Evolutionary conservation across 2,888 invertebrate genomes (phyloP), one percentile per base, ranked within the genome.

Genomic region (Amphipyra berbera): DNA sequence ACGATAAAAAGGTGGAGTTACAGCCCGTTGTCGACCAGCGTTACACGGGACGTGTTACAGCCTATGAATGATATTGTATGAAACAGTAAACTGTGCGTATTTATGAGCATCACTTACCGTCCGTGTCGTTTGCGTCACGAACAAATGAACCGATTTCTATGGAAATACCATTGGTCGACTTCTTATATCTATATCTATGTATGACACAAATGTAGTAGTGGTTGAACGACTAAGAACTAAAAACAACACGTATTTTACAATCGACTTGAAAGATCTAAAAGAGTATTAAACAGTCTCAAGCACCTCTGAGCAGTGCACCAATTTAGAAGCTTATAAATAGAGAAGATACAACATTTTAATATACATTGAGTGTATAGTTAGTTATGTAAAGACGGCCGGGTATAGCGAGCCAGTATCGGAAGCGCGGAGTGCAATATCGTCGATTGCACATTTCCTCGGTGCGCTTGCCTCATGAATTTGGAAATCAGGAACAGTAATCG

Each of bases 361-460:
- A 63, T 55, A 66, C 66, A 61, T 61, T 41, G 53, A 47, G 41
- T 45, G 54, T 42, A 45, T 14, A 56, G 67, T 65, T 57, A 61
- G 57, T 42, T 54, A 61, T 46, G 57, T 58, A 46, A n/a, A 42
- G 53, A 8, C 41, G 47, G 47, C 53, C 30, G 55, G 46, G 50
- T 14, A 45, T 15, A 46, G 40, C 44, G 55, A 56, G 44, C 33
- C 55, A 42, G 68, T 44, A 61, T 70, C 70, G 78, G 77, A 75
- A 76, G 77, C 76, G 59, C 44, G 54, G 52, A 42, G 35, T 41
- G 81, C 82, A 84, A 87, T 84, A 84, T 82, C 82, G 78, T 54
- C 78, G 81, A 87, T 82, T 82, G 86, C 79, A 83, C 82, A 83
- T 82, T 83, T 83, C 84, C 83, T 80, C 74, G 63, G 40, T 27